Conservation (phyloP, 1,140 invertebrate genomes). For the Reticulitermes speratus region DNA sequence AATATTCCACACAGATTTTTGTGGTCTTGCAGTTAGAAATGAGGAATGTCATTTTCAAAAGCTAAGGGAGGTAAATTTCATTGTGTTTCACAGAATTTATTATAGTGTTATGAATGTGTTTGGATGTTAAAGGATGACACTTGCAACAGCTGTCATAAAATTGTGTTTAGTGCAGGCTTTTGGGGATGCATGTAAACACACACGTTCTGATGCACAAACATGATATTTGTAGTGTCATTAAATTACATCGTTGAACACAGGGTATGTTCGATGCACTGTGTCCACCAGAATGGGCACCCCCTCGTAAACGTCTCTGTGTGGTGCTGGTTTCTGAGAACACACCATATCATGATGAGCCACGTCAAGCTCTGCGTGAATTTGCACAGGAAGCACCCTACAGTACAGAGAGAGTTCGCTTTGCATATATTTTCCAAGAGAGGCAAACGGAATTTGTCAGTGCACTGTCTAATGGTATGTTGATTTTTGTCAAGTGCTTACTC, state of each 20-base stretch:
- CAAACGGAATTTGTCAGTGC: slow-evolving; percentile 80
- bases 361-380: slow-evolving; percentile 64
- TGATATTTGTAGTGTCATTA: neutral
- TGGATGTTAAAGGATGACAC: neutral
- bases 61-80: too few relatives aligned
- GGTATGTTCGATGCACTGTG: slow-evolving; percentile 80
- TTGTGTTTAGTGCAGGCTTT: neutral
- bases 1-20: too few relatives aligned
- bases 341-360: slow-evolving; percentile 56
- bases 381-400: slow-evolving; percentile 63
- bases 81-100: too few relatives aligned
- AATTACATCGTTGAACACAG: slow-evolving; percentile 45
- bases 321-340: slow-evolving; percentile 78
- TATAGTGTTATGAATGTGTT: too few relatives aligned
- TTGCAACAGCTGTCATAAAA: neutral
- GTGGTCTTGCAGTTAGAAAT: too few relatives aligned
- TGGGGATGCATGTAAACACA: neutral
- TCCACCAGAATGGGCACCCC: slow-evolving; percentile 78
- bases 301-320: slow-evolving; percentile 83
- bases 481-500: slow-evolving; percentile 2
- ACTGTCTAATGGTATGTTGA: slow-evolving; percentile 58
- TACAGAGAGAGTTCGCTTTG: slow-evolving; percentile 74
- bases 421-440: slow-evolving; percentile 82
- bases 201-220: neutral
- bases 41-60: too few relatives aligned